Percentiles rank a stretch among this genome's conserved stretches.
Conservation (phyloP, 2,797 vertebrate species). For the Anas capensis region DNA sequence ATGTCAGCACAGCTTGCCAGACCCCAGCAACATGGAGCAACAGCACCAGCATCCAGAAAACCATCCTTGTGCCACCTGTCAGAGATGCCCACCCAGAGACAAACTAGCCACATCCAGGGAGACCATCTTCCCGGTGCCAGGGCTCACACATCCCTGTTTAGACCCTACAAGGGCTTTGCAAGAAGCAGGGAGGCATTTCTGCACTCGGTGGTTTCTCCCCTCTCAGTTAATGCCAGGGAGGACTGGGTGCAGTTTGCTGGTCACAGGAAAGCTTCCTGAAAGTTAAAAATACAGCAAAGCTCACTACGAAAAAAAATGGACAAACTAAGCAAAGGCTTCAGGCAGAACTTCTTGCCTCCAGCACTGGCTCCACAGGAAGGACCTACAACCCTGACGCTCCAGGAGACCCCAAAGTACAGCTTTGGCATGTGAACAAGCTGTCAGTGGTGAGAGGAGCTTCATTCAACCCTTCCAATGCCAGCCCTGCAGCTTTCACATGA, state of each 20-base stretch:
- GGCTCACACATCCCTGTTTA: rapidly evolving
- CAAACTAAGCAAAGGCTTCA: conserved; percentile 1
- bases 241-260: not conserved
- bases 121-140: rapidly evolving
- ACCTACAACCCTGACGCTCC: rapidly evolving
- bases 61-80: rapidly evolving
- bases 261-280: conserved; percentile 7
- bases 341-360: conserved; percentile 36
- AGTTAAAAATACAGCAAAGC: conserved; percentile 24
- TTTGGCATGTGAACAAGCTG: rapidly evolving
- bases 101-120: rapidly evolving
- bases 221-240: rapidly evolving
- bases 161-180: not conserved
- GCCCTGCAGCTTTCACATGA: rapidly evolving
- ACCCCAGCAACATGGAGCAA: not conserved
- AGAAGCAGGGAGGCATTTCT: too few species aligned
- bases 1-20: not conserved
- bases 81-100: rapidly evolving
- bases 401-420: rapidly evolving
- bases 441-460: rapidly evolving
- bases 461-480: not conserved
- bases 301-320: not conserved
- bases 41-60: not conserved
- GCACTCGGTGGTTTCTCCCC: rapidly evolving
- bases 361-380: not conserved